A percentile compares a stretch with the other conserved stretches of the same genome.
Evolutionary conservation across 2,888 invertebrate genomes (phyloP).

Genomic region (Lochmaea capreae): DNA sequence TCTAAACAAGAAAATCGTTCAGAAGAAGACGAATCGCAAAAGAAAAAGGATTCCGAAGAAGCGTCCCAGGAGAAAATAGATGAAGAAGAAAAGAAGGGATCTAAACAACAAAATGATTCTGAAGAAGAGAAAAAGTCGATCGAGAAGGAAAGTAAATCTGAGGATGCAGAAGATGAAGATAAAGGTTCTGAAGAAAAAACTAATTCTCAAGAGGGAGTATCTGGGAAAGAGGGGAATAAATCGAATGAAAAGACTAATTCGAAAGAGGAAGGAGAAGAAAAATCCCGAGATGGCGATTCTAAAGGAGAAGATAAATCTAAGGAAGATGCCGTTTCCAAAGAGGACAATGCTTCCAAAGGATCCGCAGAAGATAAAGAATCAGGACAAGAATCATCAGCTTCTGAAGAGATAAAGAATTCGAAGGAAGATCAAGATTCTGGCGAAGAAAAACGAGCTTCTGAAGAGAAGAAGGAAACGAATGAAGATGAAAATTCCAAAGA

Average conservation of each 20-base stretch:
- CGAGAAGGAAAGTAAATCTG: slow-evolving; percentile 4
- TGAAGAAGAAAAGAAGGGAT: not conserved
- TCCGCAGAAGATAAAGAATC: not conserved
- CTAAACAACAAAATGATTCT: slow-evolving; percentile 14
- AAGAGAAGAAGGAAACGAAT: not conserved
- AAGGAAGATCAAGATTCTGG: slow-evolving; percentile 18
- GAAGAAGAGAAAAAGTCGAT: not conserved
- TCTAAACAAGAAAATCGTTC: not conserved
- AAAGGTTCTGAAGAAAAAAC: not conserved
- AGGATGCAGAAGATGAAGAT: not conserved
- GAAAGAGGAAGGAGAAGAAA: not conserved
- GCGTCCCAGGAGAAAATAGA: not conserved
- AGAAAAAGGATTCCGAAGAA: not conserved
- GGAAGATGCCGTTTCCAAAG: not conserved
- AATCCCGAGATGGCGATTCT: slow-evolving; percentile 1
- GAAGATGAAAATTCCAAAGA: slow-evolving; percentile 9
- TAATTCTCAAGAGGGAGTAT: not conserved
- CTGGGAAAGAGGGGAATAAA: not conserved
- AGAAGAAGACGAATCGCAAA: not conserved
- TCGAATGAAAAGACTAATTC: not conserved
- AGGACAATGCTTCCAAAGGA: too few relatives aligned
- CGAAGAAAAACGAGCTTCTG: slow-evolving; percentile 29
- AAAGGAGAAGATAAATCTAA: not conserved
- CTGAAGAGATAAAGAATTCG: not conserved
- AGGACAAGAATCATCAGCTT: slow-evolving; percentile 11